phyloP scores from a whole-genome alignment of 2,113 vertebrate genomes.

The Geococcyx californianus region DNA sequence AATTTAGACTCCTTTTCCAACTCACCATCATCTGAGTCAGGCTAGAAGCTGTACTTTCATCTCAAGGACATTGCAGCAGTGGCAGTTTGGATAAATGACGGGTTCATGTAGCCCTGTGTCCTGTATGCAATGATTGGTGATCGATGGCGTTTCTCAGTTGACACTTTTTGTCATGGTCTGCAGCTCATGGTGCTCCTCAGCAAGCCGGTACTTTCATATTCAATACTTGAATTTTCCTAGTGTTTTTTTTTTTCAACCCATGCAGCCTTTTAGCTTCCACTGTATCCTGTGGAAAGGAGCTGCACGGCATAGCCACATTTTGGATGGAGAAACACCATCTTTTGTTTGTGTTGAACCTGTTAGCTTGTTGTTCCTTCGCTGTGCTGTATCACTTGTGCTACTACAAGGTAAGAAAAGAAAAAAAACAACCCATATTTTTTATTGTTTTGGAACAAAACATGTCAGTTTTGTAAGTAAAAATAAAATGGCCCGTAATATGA shows the following conservation, averaged over 20 bases:
- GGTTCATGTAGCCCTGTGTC: not conserved
- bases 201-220: not conserved
- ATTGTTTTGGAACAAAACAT: not conserved
- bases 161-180: too few relatives aligned
- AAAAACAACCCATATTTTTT: not conserved
- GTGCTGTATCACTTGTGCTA: not conserved
- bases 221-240: not conserved
- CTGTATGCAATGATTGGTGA: not conserved
- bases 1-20: not conserved
- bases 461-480: constrained; percentile 8
- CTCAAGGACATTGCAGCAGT: not conserved
- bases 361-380: not conserved
- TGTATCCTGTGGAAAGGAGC: not conserved
- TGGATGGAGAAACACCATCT: not conserved
- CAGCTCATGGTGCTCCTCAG: not conserved
- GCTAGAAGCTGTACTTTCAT: not conserved
- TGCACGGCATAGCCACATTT: not conserved
- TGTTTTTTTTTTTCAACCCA: not conserved
- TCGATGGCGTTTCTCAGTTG: not conserved
- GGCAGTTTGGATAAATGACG: not conserved
- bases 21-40: not conserved
- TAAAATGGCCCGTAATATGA: constrained; percentile 18
- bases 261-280: not conserved
- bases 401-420: not conserved
- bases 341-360: not conserved